phyloP scores from a whole-genome alignment of 1,140 invertebrate genomes.

The Bombus waltoni region DNA sequence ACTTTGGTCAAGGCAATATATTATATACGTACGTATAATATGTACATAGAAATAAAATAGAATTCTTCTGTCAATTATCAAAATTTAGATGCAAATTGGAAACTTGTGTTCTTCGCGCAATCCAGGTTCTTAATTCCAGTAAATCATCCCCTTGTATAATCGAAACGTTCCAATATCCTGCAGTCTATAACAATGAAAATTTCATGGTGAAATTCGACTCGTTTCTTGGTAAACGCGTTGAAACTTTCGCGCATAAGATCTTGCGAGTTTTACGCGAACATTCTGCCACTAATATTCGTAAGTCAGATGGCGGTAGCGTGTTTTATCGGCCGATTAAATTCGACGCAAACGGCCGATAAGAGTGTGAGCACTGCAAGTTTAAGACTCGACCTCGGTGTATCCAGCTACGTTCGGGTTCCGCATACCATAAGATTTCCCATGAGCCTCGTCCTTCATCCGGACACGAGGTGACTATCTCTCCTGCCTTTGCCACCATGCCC shows the following conservation, averaged over 20 bases:
- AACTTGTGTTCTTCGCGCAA: not conserved
- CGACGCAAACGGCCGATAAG: constrained; percentile 56
- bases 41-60: no score
- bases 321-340: constrained; percentile 59
- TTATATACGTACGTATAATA: no score
- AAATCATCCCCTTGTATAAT: rapidly evolving
- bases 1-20: no score
- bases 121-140: not conserved
- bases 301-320: not conserved
- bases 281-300: constrained; percentile 15
- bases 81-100: not conserved
- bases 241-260: not conserved
- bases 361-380: constrained; percentile 45
- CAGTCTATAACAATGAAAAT: not conserved
- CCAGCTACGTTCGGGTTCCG: constrained; percentile 48
- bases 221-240: not conserved
- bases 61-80: not conserved
- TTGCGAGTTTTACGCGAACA: not conserved
- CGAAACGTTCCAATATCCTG: not conserved
- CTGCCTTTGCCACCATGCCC: not conserved
- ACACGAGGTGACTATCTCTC: constrained; percentile 58
- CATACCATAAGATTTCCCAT: constrained; percentile 80
- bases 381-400: constrained; percentile 18
- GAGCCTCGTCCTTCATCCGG: constrained; percentile 77
- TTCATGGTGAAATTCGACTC: not conserved